A percentile compares a stretch with the other conserved stretches of the same genome.
Evolutionary conservation across 2,888 invertebrate species (phyloP).

Genomic region (Andrena flavipes): DNA sequence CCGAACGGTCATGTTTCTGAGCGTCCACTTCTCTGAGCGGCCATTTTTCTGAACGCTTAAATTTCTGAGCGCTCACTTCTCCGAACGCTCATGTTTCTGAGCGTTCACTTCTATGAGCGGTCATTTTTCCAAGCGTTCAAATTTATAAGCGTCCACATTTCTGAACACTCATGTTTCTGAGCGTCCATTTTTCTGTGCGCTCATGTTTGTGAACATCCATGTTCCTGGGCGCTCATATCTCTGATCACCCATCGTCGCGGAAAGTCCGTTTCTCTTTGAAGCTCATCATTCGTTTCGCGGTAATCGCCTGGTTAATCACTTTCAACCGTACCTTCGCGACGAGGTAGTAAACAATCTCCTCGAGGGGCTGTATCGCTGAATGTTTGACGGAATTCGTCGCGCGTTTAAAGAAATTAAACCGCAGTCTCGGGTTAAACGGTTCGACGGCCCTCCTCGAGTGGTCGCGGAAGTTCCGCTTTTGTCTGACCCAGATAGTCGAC

Average conservation of each 20-base stretch:
- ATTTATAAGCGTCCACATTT: accelerated
- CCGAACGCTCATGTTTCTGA: too few relatives aligned
- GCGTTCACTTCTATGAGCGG: too few relatives aligned
- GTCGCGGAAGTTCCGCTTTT: constrained; percentile 83
- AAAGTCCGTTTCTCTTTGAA: neutral
- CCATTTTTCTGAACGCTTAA: too few relatives aligned
- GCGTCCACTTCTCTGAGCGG: too few relatives aligned
- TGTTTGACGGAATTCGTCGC: neutral
- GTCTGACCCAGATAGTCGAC: constrained; percentile 83
- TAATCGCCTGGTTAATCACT: neutral
- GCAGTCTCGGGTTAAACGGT: constrained; percentile 36
- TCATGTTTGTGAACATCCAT: too few relatives aligned
- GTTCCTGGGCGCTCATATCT: too few relatives aligned
- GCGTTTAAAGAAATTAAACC: constrained; percentile 21
- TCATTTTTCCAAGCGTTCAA: too few relatives aligned
- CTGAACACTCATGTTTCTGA: too few relatives aligned
- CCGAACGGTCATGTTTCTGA: too few relatives aligned
- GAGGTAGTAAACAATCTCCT: neutral
- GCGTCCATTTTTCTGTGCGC: too few relatives aligned
- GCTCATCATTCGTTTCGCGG: neutral
- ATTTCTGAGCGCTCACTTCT: too few relatives aligned
- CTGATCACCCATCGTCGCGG: neutral
- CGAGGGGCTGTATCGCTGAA: too few relatives aligned
- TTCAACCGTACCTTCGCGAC: neutral
- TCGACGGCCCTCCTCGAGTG: constrained; percentile 49